Evolutionary conservation across 2,113 vertebrate species (phyloP).

Genomic region (Paratilapia polleni): DNA sequence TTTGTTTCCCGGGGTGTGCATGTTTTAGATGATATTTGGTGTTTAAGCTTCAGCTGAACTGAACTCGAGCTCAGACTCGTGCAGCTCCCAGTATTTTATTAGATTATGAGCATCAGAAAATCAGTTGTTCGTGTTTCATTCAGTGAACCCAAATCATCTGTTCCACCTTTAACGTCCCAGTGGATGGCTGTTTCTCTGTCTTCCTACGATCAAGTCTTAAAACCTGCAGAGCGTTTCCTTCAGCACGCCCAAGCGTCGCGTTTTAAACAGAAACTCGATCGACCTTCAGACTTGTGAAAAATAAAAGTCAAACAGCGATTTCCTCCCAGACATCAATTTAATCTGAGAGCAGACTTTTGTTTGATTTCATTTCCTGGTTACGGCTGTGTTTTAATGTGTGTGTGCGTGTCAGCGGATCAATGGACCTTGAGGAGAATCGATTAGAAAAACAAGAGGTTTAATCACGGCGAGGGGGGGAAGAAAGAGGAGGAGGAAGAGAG

Average conservation of each 20-base stretch:
- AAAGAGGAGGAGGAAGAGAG: background rate
- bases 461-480: constrained; percentile 20
- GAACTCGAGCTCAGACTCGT: too few species aligned
- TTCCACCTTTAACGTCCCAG: too few species aligned
- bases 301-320: background rate
- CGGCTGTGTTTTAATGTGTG: constrained; percentile 7
- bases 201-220: too few species aligned
- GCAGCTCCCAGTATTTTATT: too few species aligned
- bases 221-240: background rate
- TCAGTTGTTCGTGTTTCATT: too few species aligned
- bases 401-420: constrained; percentile 57
- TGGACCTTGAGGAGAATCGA: constrained; percentile 64
- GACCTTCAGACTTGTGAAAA: background rate
- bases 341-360: background rate
- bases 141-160: too few species aligned
- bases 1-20: too few species aligned
- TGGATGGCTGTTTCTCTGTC: too few species aligned
- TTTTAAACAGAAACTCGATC: background rate
- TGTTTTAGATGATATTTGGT: too few species aligned
- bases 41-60: too few species aligned
- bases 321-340: background rate
- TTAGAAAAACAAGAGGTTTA: constrained; percentile 63
- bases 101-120: too few species aligned
- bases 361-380: constrained; percentile 8
- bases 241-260: too few species aligned